These are phyloP conservation scores for Rhinoptilus africanus DNA, from an alignment of 2,113 vertebrate genomes.

Conservation along the genomic window DNA sequence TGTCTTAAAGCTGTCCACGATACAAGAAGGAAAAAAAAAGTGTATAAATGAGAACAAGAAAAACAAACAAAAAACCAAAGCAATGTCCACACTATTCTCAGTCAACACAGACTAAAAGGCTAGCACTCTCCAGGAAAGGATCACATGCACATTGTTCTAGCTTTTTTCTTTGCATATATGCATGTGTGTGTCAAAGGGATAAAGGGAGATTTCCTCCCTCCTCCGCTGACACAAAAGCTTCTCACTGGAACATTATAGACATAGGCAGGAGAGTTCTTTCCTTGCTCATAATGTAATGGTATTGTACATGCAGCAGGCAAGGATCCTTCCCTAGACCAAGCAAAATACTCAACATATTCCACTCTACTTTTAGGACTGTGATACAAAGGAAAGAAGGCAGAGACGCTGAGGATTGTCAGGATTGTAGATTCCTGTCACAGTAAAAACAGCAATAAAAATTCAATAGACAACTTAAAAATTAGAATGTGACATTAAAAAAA, in stretches of 20 bases:
- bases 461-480: background rate
- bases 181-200: background rate
- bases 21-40: background rate
- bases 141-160: background rate
- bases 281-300: background rate
- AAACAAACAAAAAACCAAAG: background rate
- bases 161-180: background rate
- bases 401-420: too few relatives aligned
- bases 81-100: background rate
- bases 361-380: background rate
- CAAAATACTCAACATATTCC: background rate
- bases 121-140: background rate
- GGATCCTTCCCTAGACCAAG: background rate
- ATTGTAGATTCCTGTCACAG: background rate
- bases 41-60: background rate
- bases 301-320: background rate
- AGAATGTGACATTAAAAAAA: background rate
- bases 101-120: background rate
- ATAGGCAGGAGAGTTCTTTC: background rate
- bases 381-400: background rate
- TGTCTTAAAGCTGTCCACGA: background rate
- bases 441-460: background rate
- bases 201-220: background rate
- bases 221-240: background rate
- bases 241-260: background rate